Evolutionary conservation across 2,797 vertebrate genomes (phyloP), one percentile per base, ranked within the genome.

Genomic region (Hydrocynus forskahlii): DNA sequence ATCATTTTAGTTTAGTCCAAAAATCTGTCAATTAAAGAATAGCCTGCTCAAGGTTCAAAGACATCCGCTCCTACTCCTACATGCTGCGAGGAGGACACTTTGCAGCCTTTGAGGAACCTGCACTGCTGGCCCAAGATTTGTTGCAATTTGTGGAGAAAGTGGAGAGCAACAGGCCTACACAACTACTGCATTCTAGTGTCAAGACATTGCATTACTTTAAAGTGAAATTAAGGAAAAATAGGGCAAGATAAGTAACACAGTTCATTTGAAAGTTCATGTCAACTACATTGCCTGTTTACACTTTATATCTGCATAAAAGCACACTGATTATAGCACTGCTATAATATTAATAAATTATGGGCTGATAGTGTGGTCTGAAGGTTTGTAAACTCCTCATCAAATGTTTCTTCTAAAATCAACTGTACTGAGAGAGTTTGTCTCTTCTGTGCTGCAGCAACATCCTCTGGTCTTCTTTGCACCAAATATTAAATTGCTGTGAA

Each of bases 21-120:
- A 7, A 45, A 1, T 7, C 43, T 45, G 10, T 45, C 6, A 7
- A 45, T 45, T 45, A 45, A 45, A 45, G 43, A 45, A 45, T 45
- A 45, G 93, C 94, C 43, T 84, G 90, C 68, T 43, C 75, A 0
- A 81, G 60, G 23, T 95, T 87, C 84, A 88, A 57, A 78, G 95
- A 96, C 84, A 91, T 97, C 40, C 40, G 88, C 76, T 94, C 91
- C 54, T 97, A 95, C 86, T 88, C 92, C 7, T 95, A 94, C 79
- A 95, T 97, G 95, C 87, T 95, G 19, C 85, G 75, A 7, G 96
- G 96, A 1, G 96, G 96, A 2, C 96, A 97, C 89, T 97, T 97
- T 54, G 94, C 95, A 25, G 96, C 96, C 48, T 94, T 97, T 52
- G 95, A 97, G 82, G 95, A 97, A 85, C 96, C 96, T 4, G 86